These are phyloP conservation scores for Nyctalus aviator DNA, from an alignment of 2,797 vertebrate genomes.

Conservation along the genomic window DNA sequence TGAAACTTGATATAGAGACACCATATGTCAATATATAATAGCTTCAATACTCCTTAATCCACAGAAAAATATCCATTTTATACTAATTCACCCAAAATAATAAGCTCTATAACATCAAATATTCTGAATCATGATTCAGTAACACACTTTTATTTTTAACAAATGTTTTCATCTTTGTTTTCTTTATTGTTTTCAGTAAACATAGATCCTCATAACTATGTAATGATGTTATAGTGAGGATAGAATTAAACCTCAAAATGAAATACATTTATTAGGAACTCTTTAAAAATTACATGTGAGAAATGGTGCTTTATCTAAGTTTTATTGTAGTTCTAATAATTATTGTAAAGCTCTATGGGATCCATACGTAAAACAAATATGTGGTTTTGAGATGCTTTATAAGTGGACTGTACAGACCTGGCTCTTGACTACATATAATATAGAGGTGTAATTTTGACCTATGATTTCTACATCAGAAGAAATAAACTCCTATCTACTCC, in stretches of 20 bases:
- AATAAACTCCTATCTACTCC: neutral
- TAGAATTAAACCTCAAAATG: constrained; percentile 27
- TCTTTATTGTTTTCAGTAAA: neutral
- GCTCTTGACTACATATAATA: neutral
- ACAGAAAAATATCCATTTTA: neutral
- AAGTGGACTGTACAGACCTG: neutral
- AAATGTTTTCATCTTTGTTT: neutral
- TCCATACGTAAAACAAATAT: neutral
- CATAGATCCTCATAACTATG: neutral
- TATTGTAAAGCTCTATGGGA: neutral
- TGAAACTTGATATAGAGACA: neutral
- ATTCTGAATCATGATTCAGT: neutral
- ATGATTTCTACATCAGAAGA: neutral
- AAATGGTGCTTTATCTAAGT: neutral
- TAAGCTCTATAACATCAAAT: neutral
- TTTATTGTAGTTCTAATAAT: neutral
- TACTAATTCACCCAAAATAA: neutral
- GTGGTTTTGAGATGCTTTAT: neutral
- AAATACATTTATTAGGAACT: neutral
- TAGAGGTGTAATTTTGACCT: neutral
- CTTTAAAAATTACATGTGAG: neutral
- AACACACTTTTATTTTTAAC: neutral
- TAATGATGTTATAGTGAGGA: neutral
- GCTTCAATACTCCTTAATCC: neutral
- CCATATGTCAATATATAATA: neutral